These are phyloP conservation scores for Porites lutea DNA, from an alignment of 64 coral and sea anemone genomes.

Conservation along the genomic window DNA sequence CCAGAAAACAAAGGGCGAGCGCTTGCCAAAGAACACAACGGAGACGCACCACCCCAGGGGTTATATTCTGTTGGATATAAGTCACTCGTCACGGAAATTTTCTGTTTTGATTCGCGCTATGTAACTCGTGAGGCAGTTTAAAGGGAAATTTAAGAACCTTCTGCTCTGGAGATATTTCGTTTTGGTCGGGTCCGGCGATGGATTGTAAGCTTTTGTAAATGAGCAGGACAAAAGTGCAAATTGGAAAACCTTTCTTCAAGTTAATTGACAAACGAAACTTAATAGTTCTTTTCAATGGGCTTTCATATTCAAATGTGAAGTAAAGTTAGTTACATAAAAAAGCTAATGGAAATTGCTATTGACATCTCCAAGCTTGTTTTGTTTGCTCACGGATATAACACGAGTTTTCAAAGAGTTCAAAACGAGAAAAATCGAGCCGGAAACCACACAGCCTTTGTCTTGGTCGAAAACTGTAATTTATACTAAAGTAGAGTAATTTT, in stretches of 20 bases:
- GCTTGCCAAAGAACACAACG: conserved; percentile 52
- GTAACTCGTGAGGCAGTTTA: background rate
- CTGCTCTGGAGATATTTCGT: background rate
- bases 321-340: conserved; percentile 52
- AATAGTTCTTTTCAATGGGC: conserved; percentile 55
- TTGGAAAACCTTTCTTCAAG: conserved; percentile 27
- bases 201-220: conserved; percentile 32
- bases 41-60: conserved; percentile 25
- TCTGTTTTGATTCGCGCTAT: background rate
- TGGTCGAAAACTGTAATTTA: conserved; percentile 39
- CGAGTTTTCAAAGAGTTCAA: conserved; percentile 28
- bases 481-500: background rate
- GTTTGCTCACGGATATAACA: conserved; percentile 49
- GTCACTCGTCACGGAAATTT: conserved; percentile 6
- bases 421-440: background rate
- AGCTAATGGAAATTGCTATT: conserved; percentile 57
- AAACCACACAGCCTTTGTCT: conserved; percentile 12
- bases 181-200: background rate
- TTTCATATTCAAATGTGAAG: conserved; percentile 62
- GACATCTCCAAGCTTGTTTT: conserved; percentile 33
- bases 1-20: conserved; percentile 34
- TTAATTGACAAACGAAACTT: conserved; percentile 66
- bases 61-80: background rate
- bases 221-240: conserved; percentile 48
- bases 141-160: background rate